Evolutionary conservation across 2,797 vertebrate species (phyloP).

Genomic region (Myotis planiceps): DNA sequence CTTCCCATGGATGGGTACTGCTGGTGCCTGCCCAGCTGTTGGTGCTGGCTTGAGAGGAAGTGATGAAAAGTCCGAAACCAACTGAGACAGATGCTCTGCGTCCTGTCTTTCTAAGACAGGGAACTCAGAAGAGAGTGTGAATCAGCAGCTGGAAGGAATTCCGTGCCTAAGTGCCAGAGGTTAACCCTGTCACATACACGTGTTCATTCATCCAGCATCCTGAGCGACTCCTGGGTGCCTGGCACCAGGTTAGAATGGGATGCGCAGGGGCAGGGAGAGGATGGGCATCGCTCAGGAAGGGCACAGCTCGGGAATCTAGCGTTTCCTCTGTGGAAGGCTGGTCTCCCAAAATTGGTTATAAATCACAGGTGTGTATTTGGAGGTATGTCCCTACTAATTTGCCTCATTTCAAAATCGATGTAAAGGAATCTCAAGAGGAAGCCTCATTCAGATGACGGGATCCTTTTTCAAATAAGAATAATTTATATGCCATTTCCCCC

Average conservation of each 20-base stretch:
- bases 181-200: neutral
- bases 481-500: neutral
- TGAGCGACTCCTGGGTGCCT: neutral
- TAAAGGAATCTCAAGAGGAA: slow-evolving; percentile 16
- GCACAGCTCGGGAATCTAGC: neutral
- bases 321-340: neutral
- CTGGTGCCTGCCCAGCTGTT: neutral
- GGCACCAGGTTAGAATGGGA: neutral
- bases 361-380: neutral
- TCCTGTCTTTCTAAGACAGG: neutral
- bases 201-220: neutral
- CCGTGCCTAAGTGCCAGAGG: neutral
- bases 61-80: slow-evolving; percentile 30
- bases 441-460: neutral
- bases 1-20: neutral
- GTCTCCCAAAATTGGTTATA: neutral
- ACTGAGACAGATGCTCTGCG: slow-evolving; percentile 44
- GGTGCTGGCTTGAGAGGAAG: slow-evolving; percentile 38
- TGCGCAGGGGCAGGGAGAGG: neutral
- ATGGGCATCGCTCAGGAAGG: neutral
- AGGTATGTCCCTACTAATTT: neutral
- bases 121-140: slow-evolving; percentile 19
- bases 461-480: slow-evolving; percentile 22
- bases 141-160: slow-evolving; percentile 34
- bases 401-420: slow-evolving; percentile 5